Evolutionary conservation across 30 jellyfish, hydroid and myxozoan genomes (phyloP), one percentile per base, ranked within the genome.

Genomic region (Phacellophora camtschatica): DNA sequence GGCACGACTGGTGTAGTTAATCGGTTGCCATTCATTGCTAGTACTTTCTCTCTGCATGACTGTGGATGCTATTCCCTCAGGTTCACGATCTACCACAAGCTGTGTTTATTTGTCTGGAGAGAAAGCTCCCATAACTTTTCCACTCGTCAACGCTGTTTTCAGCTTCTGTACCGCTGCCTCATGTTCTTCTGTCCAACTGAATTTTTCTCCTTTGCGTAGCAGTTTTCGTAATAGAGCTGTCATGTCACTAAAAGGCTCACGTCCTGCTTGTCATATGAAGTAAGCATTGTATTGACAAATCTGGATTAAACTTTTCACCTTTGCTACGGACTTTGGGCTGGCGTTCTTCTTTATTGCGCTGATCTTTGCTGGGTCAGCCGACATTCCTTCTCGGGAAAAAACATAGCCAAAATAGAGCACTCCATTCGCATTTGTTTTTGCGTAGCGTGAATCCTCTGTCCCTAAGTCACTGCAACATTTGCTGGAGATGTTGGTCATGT

Each of bases 121-220:
- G 2, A 35, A 67, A 39, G 45, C 45, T 31, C 64, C 49, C 77
- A 62, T 2, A 7, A 62, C 49, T 0, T 30, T 62, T 19, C 22
- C 55, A 25, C 55, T 34, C 22, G 77, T 23, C 66, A 51, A 51
- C 30, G 66, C 66, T 13, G 66, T 51, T 51, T 51, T 51, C 66
- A 51, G 66, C 55, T 29, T 62, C 55, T 62, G 66, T 25, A 62
- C 22, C 56, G 74, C 82, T 0, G 77, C 82, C 72, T 67, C 82
- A 24, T 33, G 24, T 33, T 67, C 18, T 35, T 22, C 71, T 1
- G 2, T 18, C 78, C 82, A 67, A 0, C 36, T 67, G 77, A 67
- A 67, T 28, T 67, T 67, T 42, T 36, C 35, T 22, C 72, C 82
- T 42, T 67, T 67, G 36, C 45, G 18, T 7, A 39, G 77, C 45